phyloP scores from a whole-genome alignment of 2,797 vertebrate genomes.

The Melanotaenia nigrans region DNA sequence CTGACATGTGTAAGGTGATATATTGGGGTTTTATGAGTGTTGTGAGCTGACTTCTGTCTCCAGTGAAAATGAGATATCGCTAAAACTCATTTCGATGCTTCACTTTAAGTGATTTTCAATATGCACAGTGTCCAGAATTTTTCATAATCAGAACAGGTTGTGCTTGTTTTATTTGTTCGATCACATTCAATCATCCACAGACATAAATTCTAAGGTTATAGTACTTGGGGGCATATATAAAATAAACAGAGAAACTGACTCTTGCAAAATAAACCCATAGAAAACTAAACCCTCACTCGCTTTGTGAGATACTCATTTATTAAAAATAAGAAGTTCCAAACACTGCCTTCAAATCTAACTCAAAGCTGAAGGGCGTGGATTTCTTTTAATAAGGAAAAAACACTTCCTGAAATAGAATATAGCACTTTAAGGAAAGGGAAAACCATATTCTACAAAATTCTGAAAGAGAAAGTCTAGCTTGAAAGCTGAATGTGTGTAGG shows the following conservation, averaged over 20 bases:
- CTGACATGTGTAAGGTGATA: conserved; percentile 79
- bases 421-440: conserved; percentile 1
- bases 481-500: conserved; percentile 29
- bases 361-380: conserved; percentile 20
- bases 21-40: conserved; percentile 80
- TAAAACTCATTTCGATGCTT: conserved; percentile 74
- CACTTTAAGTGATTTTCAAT: conserved; percentile 83
- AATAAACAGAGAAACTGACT: conserved; percentile 50
- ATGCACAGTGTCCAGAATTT: conserved; percentile 65
- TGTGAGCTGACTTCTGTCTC: conserved; percentile 76
- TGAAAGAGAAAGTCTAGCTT: conserved; percentile 33
- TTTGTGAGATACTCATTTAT: conserved; percentile 51
- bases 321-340: conserved; percentile 34
- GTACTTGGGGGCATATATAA: conserved; percentile 35
- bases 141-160: conserved; percentile 73
- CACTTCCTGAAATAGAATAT: conserved; percentile 24
- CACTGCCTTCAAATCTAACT: conserved; percentile 55
- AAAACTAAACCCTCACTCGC: conserved; percentile 54
- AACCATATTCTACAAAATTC: conserved; percentile 31
- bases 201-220: conserved; percentile 71
- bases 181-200: conserved; percentile 65
- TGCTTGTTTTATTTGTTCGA: conserved; percentile 78
- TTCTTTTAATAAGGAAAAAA: conserved; percentile 21
- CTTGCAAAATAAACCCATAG: conserved; percentile 52
- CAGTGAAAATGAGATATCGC: conserved; percentile 79